phyloP scores from a whole-genome alignment of 2,797 vertebrate genomes.

The Tamandua tetradactyla region DNA sequence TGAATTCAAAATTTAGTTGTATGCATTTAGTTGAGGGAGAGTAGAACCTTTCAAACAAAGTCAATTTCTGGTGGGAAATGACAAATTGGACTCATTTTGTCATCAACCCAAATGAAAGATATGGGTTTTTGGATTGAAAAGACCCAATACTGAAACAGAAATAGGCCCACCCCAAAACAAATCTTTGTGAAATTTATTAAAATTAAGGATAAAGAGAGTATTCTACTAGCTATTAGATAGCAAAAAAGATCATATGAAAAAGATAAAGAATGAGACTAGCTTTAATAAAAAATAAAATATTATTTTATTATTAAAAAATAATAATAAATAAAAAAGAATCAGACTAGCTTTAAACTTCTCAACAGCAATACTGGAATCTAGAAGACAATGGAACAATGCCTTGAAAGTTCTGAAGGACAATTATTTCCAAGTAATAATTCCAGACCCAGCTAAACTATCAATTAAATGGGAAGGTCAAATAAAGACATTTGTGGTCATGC shows the following conservation, averaged over 20 bases:
- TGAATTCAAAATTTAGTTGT: not conserved
- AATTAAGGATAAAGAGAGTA: not conserved
- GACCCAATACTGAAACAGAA: not conserved
- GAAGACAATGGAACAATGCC: not conserved
- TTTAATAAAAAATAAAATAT: no score
- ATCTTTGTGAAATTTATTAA: not conserved
- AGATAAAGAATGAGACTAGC: not conserved
- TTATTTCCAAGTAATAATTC: slow-evolving; percentile 5
- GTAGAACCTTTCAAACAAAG: not conserved
- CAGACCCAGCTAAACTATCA: not conserved
- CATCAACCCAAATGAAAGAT: no score
- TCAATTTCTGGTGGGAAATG: not conserved
- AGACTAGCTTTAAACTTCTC: slow-evolving; percentile 35
- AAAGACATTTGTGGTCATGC: not conserved
- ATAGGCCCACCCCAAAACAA: not conserved
- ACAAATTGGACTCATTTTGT: not conserved
- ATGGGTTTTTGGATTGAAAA: not conserved
- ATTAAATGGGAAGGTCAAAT: not conserved
- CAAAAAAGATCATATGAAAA: not conserved
- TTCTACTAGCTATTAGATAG: not conserved
- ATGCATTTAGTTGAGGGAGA: not conserved
- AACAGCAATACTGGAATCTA: not conserved
- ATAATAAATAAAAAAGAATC: no score
- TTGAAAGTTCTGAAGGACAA: slow-evolving; percentile 7
- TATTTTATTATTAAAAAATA: no score